phyloP scores from a whole-genome alignment of 2,888 invertebrate species.

The Amiota mariae region DNA sequence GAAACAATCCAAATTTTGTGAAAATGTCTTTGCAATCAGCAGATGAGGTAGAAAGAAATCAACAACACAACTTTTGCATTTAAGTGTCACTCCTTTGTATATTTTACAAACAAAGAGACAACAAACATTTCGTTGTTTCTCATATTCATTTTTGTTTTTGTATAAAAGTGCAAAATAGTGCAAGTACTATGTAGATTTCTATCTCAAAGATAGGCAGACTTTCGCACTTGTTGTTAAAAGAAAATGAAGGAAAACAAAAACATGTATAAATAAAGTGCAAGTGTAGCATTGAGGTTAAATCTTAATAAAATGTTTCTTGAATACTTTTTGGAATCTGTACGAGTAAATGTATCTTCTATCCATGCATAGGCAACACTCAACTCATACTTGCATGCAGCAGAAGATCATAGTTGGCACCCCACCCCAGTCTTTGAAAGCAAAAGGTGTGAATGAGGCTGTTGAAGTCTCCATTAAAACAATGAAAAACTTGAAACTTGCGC shows the following conservation, averaged over 20 bases:
- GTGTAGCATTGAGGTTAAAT: conserved; percentile 36
- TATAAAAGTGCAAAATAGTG: conserved; percentile 2
- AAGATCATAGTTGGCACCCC: background rate
- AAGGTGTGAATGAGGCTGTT: conserved; percentile 8
- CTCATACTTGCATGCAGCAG: background rate
- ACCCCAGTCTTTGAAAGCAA: conserved; percentile 6
- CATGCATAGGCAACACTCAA: background rate
- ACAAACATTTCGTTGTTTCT: background rate
- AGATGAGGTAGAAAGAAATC: conserved; percentile 23
- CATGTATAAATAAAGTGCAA: too few species aligned
- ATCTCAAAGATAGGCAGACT: conserved; percentile 10
- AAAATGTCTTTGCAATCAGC: too few species aligned
- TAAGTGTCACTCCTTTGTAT: conserved; percentile 32
- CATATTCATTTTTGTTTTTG: conserved; percentile 14
- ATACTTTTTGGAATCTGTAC: conserved; percentile 1
- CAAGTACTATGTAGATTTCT: background rate
- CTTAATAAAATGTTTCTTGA: conserved; percentile 42
- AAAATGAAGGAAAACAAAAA: conserved; percentile 26
- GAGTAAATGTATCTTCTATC: conserved; percentile 10
- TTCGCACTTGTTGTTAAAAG: conserved; percentile 29
- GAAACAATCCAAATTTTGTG: too few species aligned
- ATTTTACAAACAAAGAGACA: background rate
- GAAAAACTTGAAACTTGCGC: conserved; percentile 7
- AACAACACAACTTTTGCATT: conserved; percentile 39
- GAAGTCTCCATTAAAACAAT: background rate